phyloP scores from a whole-genome alignment of 2,797 vertebrate species.

The Vultur gryphus region DNA sequence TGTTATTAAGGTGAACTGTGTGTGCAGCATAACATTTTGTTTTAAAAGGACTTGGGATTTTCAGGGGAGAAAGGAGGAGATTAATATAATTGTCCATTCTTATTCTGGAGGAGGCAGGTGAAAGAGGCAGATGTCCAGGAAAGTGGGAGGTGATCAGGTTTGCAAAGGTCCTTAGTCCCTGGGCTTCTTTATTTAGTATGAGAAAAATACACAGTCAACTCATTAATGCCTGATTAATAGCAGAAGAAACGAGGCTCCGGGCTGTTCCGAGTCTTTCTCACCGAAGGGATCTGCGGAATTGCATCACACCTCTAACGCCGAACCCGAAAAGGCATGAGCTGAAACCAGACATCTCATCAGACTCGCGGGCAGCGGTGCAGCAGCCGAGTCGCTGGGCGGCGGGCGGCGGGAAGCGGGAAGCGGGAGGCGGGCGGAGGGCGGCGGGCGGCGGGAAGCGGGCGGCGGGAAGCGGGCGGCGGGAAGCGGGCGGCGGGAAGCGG shows the following conservation, averaged over 20 bases:
- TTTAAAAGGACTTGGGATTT: slow-evolving; percentile 12
- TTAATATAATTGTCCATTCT: background rate
- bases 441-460: background rate
- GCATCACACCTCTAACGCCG: accelerated
- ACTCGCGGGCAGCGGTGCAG: background rate
- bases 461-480: background rate
- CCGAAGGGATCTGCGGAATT: background rate
- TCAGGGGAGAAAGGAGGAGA: background rate
- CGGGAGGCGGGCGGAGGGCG: background rate
- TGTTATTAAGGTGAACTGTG: slow-evolving; percentile 22
- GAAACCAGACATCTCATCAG: background rate
- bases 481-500: too few relatives aligned
- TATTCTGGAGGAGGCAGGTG: background rate
- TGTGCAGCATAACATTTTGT: slow-evolving; percentile 27
- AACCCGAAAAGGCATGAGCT: too few relatives aligned
- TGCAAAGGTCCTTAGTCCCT: background rate
- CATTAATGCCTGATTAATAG: background rate
- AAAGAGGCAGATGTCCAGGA: background rate
- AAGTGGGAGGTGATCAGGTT: background rate
- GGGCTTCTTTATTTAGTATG: accelerated
- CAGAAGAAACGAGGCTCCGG: accelerated
- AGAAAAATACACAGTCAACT: background rate
- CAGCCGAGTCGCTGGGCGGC: too few relatives aligned
- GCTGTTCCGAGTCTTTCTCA: background rate
- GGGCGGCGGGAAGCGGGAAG: background rate